These are phyloP conservation scores for Tympanoctomys barrerae DNA, from an alignment of 2,797 vertebrate species.

Conservation along the genomic window DNA sequence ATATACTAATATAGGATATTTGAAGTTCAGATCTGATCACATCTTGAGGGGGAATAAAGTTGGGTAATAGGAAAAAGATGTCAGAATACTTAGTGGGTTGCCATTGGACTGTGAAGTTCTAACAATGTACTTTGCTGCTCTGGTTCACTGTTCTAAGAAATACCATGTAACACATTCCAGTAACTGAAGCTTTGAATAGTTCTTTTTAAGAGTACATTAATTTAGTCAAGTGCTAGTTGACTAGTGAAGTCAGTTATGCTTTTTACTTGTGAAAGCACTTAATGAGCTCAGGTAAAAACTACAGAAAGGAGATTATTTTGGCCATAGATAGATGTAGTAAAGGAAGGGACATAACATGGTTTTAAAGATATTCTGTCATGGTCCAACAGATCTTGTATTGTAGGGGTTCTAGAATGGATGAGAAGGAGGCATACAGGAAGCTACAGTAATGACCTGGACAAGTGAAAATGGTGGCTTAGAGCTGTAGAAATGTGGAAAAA, in stretches of 20 bases:
- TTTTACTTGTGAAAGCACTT: conserved; percentile 4
- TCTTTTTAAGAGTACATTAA: conserved; percentile 43
- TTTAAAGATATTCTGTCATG: neutral
- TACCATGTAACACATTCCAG: neutral
- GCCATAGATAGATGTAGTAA: neutral
- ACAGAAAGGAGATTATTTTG: neutral
- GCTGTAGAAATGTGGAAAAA: neutral
- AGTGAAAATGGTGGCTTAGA: neutral
- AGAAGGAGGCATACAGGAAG: neutral
- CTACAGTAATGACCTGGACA: neutral
- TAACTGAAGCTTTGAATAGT: neutral
- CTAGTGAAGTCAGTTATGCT: neutral
- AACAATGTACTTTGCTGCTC: neutral
- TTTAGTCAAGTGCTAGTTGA: neutral
- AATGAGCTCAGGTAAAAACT: neutral
- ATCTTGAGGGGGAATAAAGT: neutral
- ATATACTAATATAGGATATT: neutral
- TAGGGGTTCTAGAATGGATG: neutral
- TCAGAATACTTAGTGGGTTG: conserved; percentile 29
- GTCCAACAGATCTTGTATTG: neutral
- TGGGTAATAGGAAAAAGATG: neutral
- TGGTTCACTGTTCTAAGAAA: neutral
- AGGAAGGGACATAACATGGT: neutral
- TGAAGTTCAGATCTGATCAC: conserved; percentile 12
- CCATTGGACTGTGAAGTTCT: neutral